Conservation (phyloP, 2,113 vertebrate genomes). For the Megaceryle torquata region DNA sequence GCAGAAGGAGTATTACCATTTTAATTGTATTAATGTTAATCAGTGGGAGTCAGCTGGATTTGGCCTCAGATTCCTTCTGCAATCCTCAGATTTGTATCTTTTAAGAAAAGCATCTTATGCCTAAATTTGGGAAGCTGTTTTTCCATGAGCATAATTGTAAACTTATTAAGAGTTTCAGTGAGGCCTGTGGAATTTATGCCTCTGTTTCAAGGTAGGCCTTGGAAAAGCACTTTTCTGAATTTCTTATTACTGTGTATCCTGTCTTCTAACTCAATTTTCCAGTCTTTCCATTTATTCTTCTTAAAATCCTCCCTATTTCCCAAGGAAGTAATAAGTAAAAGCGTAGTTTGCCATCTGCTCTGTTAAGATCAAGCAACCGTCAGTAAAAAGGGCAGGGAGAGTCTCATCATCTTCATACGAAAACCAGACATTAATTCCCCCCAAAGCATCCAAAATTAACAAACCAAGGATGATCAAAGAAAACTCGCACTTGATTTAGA, state of each 20-base stretch:
- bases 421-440: not conserved
- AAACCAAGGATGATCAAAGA: slow-evolving; percentile 22
- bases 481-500: not conserved
- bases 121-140: not conserved
- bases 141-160: not conserved
- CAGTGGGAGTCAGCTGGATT: not conserved
- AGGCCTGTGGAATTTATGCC: not conserved
- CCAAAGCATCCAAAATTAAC: not conserved
- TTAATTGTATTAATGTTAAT: not conserved
- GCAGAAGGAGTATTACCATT: not conserved
- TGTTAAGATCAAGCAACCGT: not conserved
- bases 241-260: not conserved
- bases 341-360: not conserved
- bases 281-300: not conserved
- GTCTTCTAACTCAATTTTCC: not conserved
- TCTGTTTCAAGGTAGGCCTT: not conserved
- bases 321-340: not conserved
- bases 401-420: not conserved
- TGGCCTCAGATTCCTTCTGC: not conserved
- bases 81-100: not conserved
- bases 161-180: not conserved
- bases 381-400: not conserved
- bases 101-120: not conserved
- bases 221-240: not conserved
- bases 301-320: not conserved